Evolutionary conservation across 2,113 vertebrate species (phyloP).

Genomic region (Callipepla squamata): DNA sequence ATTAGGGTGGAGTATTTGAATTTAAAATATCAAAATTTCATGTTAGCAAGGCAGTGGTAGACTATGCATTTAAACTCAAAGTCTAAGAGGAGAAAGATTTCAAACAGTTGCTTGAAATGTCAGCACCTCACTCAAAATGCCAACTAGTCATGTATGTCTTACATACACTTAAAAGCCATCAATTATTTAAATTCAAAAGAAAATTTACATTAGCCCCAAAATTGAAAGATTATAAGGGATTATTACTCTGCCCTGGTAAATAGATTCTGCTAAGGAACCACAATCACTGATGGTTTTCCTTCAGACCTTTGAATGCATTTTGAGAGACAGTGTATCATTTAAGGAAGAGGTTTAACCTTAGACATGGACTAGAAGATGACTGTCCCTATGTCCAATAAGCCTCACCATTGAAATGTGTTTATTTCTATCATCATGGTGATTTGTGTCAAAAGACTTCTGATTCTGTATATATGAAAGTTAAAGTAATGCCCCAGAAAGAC

Average conservation of each 20-base stretch:
- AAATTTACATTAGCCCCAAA: neutral
- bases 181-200: neutral
- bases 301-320: neutral
- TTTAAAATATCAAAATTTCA: neutral
- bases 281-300: neutral
- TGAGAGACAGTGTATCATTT: neutral
- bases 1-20: neutral
- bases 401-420: neutral
- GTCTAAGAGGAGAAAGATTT: neutral
- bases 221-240: neutral
- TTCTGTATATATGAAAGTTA: neutral
- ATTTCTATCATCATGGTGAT: neutral
- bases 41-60: neutral
- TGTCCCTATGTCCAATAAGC: neutral
- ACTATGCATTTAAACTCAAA: neutral
- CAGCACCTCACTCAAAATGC: neutral
- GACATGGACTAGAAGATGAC: neutral
- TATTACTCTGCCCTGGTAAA: neutral
- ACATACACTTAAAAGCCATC: neutral
- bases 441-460: neutral
- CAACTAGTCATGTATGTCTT: neutral
- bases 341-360: neutral
- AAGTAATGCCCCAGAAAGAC: neutral
- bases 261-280: neutral
- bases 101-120: neutral